A percentile compares a stretch with the other conserved stretches of the same genome.
Evolutionary conservation across 2,113 vertebrate genomes (phyloP).

Genomic region (Chaetorhynchus papuensis): DNA sequence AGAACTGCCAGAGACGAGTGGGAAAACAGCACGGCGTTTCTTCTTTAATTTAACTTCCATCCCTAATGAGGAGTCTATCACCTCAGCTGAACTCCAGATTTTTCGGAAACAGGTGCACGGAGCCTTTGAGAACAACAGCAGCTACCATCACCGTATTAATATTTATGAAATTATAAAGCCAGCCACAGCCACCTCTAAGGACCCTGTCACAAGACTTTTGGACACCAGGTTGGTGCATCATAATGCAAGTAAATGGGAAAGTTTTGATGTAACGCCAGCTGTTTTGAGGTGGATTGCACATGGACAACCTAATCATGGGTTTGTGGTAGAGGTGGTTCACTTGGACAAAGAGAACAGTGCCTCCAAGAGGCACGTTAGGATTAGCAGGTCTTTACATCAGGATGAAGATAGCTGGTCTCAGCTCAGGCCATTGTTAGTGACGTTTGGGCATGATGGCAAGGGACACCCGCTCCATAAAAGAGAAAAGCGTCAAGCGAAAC

Average conservation of each 20-base stretch:
- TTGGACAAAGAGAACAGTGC: slow-evolving; percentile 73
- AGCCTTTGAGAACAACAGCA: slow-evolving; percentile 67
- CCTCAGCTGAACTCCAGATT: slow-evolving; percentile 93
- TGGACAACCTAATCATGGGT: slow-evolving; percentile 87
- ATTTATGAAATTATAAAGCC: slow-evolving; percentile 95
- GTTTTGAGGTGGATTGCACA: slow-evolving; percentile 90
- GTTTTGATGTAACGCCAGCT: slow-evolving; percentile 94
- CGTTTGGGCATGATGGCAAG: slow-evolving; percentile 92
- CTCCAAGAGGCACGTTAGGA: slow-evolving; percentile 86
- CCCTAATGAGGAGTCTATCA: slow-evolving; percentile 88
- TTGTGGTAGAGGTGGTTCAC: slow-evolving; percentile 93
- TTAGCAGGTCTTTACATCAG: slow-evolving; percentile 92
- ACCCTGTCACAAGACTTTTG: slow-evolving; percentile 89
- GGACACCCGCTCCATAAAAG: slow-evolving; percentile 88
- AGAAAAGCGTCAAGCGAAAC: slow-evolving; percentile 88
- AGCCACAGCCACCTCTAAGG: slow-evolving; percentile 68
- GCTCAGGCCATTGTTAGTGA: slow-evolving; percentile 90
- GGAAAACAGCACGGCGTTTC: slow-evolving; percentile 90
- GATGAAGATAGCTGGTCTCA: slow-evolving; percentile 90
- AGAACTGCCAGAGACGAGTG: slow-evolving; percentile 85
- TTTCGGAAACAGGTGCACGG: slow-evolving; percentile 89
- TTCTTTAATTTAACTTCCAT: slow-evolving; percentile 96
- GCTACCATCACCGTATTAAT: slow-evolving; percentile 92
- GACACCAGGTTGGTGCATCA: slow-evolving; percentile 94
- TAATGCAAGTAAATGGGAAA: slow-evolving; percentile 93